phyloP scores from a whole-genome alignment of 2,797 vertebrate genomes.

The Thalassophryne amazonica region DNA sequence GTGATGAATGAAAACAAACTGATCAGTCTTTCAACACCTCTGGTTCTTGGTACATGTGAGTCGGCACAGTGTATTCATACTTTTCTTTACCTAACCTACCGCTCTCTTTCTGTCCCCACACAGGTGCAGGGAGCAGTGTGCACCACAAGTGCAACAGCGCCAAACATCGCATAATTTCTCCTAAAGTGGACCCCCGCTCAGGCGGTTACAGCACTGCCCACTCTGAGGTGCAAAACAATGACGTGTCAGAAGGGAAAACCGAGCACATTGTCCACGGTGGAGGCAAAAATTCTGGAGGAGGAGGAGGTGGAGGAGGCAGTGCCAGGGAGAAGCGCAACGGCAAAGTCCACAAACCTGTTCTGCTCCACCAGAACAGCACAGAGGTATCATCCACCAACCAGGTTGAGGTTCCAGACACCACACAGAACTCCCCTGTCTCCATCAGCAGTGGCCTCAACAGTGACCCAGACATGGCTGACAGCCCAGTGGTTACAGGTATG shows the following conservation, averaged over 20 bases:
- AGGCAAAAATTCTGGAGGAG: constrained; percentile 75
- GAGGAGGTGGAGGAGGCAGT: constrained; percentile 61
- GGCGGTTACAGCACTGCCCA: constrained; percentile 88
- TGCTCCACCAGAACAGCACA: constrained; percentile 97
- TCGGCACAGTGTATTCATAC: not conserved
- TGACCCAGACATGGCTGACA: constrained; percentile 95
- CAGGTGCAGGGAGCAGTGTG: constrained; percentile 96
- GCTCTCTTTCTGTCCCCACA: constrained; percentile 26
- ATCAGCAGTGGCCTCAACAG: constrained; percentile 99
- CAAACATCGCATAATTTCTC: constrained; percentile 99
- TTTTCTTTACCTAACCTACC: not conserved
- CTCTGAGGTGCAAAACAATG: constrained; percentile 97
- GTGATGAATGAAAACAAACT: constrained; percentile 16
- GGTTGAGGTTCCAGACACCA: constrained; percentile 98
- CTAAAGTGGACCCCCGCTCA: constrained; percentile 94
- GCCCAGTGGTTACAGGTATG: constrained; percentile 93
- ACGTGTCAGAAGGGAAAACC: constrained; percentile 96
- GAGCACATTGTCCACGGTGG: constrained; percentile 86
- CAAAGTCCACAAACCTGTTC: constrained; percentile 93
- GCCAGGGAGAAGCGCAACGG: constrained; percentile 94
- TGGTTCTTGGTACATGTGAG: not conserved
- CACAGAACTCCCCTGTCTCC: constrained; percentile 97
- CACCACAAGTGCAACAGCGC: constrained; percentile 99
- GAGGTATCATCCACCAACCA: constrained; percentile 99
- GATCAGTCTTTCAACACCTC: constrained; percentile 16